Percentiles rank a stretch among this genome's conserved stretches.
Evolutionary conservation across 2,113 vertebrate genomes (phyloP).

Genomic region (Stictonetta naevosa): DNA sequence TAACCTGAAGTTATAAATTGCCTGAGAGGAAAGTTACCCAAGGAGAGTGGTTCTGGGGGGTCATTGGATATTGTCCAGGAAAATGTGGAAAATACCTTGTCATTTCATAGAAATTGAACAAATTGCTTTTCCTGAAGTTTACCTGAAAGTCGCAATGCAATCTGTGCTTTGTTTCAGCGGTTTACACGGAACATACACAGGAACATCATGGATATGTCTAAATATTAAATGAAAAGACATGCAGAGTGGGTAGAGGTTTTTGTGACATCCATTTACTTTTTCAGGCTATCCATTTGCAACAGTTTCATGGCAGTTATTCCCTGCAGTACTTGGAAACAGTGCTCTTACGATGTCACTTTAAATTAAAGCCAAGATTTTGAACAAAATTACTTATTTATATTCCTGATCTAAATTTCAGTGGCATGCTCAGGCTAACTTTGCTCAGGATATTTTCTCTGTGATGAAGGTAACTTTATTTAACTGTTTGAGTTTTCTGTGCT

Average conservation of each 20-base stretch:
- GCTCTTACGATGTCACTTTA: constrained; percentile 79
- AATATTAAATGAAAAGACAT: neutral
- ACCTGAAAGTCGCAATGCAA: neutral
- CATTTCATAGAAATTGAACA: neutral
- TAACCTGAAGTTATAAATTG: neutral
- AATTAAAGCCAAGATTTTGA: constrained; percentile 70
- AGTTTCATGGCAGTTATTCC: constrained; percentile 56
- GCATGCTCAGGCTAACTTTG: constrained; percentile 55
- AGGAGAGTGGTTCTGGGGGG: neutral
- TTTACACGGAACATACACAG: neutral
- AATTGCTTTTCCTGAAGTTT: neutral
- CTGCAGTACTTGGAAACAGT: constrained; percentile 57
- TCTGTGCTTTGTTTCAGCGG: neutral
- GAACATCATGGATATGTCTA: neutral
- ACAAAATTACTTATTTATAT: constrained; percentile 79
- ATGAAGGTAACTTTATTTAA: constrained; percentile 21
- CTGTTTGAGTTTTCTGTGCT: neutral
- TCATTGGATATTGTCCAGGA: neutral
- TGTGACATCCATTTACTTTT: constrained; percentile 33
- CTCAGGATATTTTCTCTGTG: constrained; percentile 20
- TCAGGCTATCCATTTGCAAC: constrained; percentile 32
- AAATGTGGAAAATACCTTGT: neutral
- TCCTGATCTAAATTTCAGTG: constrained; percentile 74
- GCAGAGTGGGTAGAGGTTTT: neutral
- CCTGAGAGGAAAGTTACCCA: neutral